A percentile compares a stretch with the other conserved stretches of the same genome.
phyloP scores from a whole-genome alignment of 2,797 vertebrate species.

The Acrocephalus scirpaceus region DNA sequence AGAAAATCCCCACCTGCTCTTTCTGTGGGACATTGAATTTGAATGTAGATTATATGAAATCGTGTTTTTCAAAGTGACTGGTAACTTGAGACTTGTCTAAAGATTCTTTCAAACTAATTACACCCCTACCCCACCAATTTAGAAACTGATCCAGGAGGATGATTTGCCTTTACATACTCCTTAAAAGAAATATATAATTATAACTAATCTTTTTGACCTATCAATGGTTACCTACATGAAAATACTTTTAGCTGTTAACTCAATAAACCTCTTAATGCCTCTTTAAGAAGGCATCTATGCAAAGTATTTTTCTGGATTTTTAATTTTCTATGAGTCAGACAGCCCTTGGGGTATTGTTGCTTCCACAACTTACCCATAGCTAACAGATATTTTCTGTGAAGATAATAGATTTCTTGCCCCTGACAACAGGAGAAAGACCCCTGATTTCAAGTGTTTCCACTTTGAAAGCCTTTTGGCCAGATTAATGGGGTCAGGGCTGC shows the following conservation, averaged over 20 bases:
- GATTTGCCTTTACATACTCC: not conserved
- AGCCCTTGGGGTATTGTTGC: not conserved
- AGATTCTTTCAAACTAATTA: not conserved
- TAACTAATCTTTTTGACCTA: not conserved
- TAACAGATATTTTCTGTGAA: not conserved
- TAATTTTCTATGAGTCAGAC: not conserved
- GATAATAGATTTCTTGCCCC: not conserved
- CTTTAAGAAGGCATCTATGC: not conserved
- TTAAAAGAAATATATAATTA: not conserved
- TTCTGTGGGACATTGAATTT: not conserved
- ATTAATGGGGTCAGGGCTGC: not conserved
- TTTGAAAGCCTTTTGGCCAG: not conserved
- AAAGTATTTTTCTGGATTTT: not conserved
- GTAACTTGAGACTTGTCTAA: not conserved
- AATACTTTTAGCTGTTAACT: slow-evolving; percentile 4
- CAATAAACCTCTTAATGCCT: not conserved
- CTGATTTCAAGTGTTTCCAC: not conserved
- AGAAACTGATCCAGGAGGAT: not conserved
- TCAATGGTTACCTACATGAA: not conserved
- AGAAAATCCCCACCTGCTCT: not conserved
- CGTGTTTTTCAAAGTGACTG: not conserved
- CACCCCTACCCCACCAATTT: not conserved
- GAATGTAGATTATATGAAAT: not conserved
- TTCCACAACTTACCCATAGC: not conserved
- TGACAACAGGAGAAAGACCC: not conserved